Conservation (phyloP, 2,888 invertebrate genomes). For the Ectobius pallidus region DNA sequence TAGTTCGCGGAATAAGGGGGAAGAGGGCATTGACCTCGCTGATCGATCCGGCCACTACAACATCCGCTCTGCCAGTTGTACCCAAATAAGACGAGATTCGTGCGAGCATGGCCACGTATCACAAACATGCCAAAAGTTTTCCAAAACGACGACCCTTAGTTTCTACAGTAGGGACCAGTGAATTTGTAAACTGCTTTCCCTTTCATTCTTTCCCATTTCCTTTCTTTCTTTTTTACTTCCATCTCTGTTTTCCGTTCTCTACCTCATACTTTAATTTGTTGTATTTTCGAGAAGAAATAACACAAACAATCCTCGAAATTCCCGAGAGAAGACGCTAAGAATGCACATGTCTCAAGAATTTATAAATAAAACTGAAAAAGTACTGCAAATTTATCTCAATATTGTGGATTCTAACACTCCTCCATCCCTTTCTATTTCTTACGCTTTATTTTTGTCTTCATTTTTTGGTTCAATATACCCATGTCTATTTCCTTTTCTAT, state of each 20-base stretch:
- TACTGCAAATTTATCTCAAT: too few relatives aligned
- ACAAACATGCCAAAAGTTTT: too few relatives aligned
- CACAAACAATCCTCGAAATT: too few relatives aligned
- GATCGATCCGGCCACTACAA: not conserved
- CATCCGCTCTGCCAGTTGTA: slow-evolving; percentile 7
- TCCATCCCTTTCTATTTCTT: not conserved
- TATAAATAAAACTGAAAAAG: too few relatives aligned
- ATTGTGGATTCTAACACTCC: too few relatives aligned
- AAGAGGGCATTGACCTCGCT: slow-evolving; percentile 17
- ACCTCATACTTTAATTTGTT: too few relatives aligned
- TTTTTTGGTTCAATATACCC: not conserved
- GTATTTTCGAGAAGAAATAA: too few relatives aligned
- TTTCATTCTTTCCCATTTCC: not conserved
- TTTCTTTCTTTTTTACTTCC: not conserved
- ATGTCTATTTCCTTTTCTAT: not conserved
- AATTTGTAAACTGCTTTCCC: not conserved
- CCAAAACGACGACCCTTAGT: too few relatives aligned
- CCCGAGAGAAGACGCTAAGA: too few relatives aligned
- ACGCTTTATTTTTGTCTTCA: not conserved
- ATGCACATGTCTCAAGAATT: too few relatives aligned
- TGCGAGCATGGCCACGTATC: not conserved
- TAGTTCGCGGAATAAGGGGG: slow-evolving; percentile 4
- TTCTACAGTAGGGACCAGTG: not conserved
- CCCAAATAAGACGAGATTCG: slow-evolving; percentile 9
- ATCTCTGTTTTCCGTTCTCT: not conserved